These are phyloP conservation scores for Petromus typicus DNA, from an alignment of 2,113 vertebrate genomes.

Conservation along the genomic window DNA sequence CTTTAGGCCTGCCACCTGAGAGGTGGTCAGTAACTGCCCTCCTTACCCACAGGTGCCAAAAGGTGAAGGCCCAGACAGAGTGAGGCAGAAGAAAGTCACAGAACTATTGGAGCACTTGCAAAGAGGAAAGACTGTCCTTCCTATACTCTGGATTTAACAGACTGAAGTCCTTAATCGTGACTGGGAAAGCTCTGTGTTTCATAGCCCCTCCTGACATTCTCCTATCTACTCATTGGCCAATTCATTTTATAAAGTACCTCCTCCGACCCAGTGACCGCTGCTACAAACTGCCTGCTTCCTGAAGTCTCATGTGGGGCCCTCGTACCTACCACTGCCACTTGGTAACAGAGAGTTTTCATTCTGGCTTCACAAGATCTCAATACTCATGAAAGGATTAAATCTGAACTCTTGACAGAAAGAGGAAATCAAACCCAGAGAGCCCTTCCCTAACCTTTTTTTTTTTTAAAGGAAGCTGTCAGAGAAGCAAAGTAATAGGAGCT, in stretches of 20 bases:
- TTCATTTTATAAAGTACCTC: background rate
- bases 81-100: background rate
- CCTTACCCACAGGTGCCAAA: background rate
- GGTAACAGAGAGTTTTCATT: slow-evolving; percentile 40
- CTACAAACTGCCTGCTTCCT: background rate
- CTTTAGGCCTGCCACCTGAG: background rate
- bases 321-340: background rate
- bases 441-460: background rate
- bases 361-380: slow-evolving; percentile 22
- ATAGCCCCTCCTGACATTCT: background rate
- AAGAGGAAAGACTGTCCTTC: background rate
- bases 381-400: slow-evolving; percentile 46
- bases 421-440: slow-evolving; percentile 51
- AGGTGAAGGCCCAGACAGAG: background rate
- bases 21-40: background rate
- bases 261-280: background rate
- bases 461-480: slow-evolving; percentile 28
- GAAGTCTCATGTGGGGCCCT: too few relatives aligned
- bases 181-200: slow-evolving; percentile 3
- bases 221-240: background rate
- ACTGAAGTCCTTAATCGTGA: background rate
- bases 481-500: background rate
- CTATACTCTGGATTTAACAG: background rate
- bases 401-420: slow-evolving; percentile 31
- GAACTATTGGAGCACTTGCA: background rate